phyloP scores from a whole-genome alignment of 2,797 vertebrate species.

The Knipowitschia caucasica region DNA sequence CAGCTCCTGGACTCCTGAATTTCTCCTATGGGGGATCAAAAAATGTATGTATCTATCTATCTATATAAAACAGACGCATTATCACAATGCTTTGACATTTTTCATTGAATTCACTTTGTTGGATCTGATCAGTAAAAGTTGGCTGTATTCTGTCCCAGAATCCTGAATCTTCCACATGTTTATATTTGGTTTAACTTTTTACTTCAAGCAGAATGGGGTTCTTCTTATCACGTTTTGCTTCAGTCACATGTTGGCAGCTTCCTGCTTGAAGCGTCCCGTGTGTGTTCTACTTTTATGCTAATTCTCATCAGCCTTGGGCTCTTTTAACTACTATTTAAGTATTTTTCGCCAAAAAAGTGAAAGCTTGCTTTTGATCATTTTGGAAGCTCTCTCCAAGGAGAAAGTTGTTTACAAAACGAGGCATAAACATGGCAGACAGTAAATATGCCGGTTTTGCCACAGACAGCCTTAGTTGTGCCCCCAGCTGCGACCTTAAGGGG shows the following conservation, averaged over 20 bases:
- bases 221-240: neutral
- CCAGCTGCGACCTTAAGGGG: conserved; percentile 10
- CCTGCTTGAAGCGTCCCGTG: neutral
- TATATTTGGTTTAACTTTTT: neutral
- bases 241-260: neutral
- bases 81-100: too few relatives aligned
- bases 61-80: too few relatives aligned
- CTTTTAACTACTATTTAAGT: neutral
- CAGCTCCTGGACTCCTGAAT: too few relatives aligned
- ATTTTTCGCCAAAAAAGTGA: neutral
- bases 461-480: neutral
- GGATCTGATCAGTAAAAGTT: neutral
- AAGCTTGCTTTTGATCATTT: neutral
- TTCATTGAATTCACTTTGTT: too few relatives aligned
- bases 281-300: conserved; percentile 2
- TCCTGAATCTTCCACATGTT: neutral
- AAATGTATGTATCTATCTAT: too few relatives aligned
- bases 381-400: neutral
- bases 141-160: neutral
- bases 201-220: neutral
- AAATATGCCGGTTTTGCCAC: neutral
- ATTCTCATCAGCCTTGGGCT: conserved; percentile 3
- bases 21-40: too few relatives aligned
- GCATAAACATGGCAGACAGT: neutral
- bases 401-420: neutral